Evolutionary conservation across 2,113 vertebrate genomes (phyloP), one percentile per base, ranked within the genome.

Genomic region (Platichthys stellatus): DNA sequence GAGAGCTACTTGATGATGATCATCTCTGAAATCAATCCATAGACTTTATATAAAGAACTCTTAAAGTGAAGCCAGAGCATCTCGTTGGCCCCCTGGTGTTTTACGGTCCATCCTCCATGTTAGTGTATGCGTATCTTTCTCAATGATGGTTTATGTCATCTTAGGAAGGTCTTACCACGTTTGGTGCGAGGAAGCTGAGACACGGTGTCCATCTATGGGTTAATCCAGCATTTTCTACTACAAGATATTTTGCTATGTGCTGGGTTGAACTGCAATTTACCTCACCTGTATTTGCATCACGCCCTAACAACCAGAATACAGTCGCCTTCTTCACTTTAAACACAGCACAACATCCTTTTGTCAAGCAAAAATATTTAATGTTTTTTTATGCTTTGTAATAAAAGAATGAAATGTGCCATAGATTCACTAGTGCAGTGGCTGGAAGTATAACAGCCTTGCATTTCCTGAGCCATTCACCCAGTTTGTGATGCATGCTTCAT

Each of bases 401-500:
- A 70, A 69, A 69, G 57, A 60, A 63, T 26, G 3, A 24, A 66
- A 58, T 54, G 40, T 64, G 56, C 57, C n/a, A 12, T 60, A 72
- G 54, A 75, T 60, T 23, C 28, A 68, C 28, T 51, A 18, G 26
- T 6, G 47, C 47, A 51, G 47, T 31, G 68, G 35, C 35, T 60
- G 24, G 17, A 54, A 45, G 5, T 10, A 9, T 1, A 58, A 64
- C 13, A 47, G 45, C 18, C 18, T 5, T 0, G 71, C 57, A 64
- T 78, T 62, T 56, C 63, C 18, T 0, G 15, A 72, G 56, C 24
- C 51, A 31, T 63, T 68, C 72, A 11, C 54, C 73, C 57, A 24
- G 12, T 75, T 82, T n/a, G 17, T 7, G 56, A 72, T 49, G 73
- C 74, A 85, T 2, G 45, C 5, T 3, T 83, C 58, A 60, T 49